These are phyloP conservation scores for Pagrus major DNA, from an alignment of 2,113 vertebrate species.

Conservation along the genomic window DNA sequence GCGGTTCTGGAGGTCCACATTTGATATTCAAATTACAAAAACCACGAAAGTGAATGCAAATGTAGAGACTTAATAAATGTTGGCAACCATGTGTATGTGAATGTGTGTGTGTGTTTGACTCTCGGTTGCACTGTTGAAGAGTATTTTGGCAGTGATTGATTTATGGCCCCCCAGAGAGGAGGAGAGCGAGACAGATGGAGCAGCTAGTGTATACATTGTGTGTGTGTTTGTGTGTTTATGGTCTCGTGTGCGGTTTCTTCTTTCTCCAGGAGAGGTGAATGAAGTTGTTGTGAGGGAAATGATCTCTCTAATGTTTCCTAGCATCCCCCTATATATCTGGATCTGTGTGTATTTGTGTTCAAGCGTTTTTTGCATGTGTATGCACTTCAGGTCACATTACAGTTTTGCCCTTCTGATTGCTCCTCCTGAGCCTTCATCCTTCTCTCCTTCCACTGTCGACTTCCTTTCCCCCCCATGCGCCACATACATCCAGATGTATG, in stretches of 20 bases:
- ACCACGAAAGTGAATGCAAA: slow-evolving; percentile 53
- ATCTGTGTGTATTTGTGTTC: slow-evolving; percentile 20
- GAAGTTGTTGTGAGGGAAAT: slow-evolving; percentile 41
- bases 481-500: slow-evolving; percentile 47
- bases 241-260: slow-evolving; percentile 25
- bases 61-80: slow-evolving; percentile 22
- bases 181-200: slow-evolving; percentile 41
- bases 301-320: slow-evolving; percentile 37
- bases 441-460: slow-evolving; percentile 31
- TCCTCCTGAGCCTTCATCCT: slow-evolving; percentile 55
- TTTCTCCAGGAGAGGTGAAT: slow-evolving; percentile 51
- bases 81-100: slow-evolving; percentile 8
- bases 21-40: slow-evolving; percentile 54
- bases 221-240: slow-evolving; percentile 39
- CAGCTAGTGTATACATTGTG: slow-evolving; percentile 19
- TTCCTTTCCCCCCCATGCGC: slow-evolving; percentile 32
- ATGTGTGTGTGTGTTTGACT: slow-evolving; percentile 10
- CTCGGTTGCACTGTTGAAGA: slow-evolving; percentile 25
- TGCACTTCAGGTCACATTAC: slow-evolving; percentile 64
- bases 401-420: slow-evolving; percentile 52
- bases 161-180: slow-evolving; percentile 47
- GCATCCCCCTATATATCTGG: not conserved
- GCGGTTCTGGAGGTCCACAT: slow-evolving; percentile 29
- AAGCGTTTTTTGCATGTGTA: slow-evolving; percentile 45
- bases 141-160: slow-evolving; percentile 75